Evolutionary conservation across 35 echinoderm and acorn worm species (phyloP).

Genomic region (Heliocidaris erythrogramma): DNA sequence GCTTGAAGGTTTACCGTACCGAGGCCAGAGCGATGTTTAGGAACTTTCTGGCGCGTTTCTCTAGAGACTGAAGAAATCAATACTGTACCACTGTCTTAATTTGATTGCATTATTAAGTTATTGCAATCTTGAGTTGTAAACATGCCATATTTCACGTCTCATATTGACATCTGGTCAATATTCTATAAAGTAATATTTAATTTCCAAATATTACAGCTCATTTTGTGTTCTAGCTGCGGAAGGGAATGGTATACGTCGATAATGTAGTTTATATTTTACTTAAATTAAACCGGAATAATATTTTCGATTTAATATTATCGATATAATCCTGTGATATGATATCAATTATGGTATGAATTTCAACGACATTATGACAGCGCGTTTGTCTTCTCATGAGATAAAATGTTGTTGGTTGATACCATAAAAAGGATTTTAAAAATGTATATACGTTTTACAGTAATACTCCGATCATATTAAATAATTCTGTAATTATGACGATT

Average conservation of each 20-base stretch:
- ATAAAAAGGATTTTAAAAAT: too few relatives aligned
- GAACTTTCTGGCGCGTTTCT: background rate
- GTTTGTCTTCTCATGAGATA: too few relatives aligned
- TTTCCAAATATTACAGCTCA: background rate
- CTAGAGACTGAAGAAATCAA: background rate
- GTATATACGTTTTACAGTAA: too few relatives aligned
- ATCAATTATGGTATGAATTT: too few relatives aligned
- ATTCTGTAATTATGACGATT: too few relatives aligned
- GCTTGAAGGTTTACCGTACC: conserved; percentile 68
- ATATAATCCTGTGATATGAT: too few relatives aligned
- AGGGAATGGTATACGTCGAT: background rate
- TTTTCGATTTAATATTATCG: too few relatives aligned
- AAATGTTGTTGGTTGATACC: too few relatives aligned
- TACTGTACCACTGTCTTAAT: background rate
- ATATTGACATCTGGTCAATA: background rate
- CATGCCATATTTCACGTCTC: background rate
- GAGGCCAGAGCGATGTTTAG: conserved; percentile 54
- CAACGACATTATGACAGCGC: too few relatives aligned
- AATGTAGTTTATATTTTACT: background rate
- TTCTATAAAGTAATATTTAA: background rate
- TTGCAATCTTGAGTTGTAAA: background rate
- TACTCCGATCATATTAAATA: too few relatives aligned
- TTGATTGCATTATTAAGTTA: background rate
- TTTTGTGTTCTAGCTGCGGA: background rate
- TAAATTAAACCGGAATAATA: background rate